Evolutionary conservation across 2,888 invertebrate species (phyloP), one percentile per base, ranked within the genome.

Genomic region (Eilema sororculum): DNA sequence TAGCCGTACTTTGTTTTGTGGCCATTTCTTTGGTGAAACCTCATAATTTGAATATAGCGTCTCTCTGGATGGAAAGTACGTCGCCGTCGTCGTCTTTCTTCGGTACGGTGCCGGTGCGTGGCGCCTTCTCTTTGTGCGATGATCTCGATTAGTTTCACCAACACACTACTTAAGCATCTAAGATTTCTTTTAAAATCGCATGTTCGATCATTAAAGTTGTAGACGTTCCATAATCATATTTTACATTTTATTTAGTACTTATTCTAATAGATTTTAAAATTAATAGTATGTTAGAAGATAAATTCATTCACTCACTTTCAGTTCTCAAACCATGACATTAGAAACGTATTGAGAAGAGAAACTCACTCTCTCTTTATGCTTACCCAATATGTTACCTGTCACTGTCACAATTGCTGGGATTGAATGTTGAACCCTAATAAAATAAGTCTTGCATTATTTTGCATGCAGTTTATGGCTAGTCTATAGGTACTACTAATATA

Each of bases 121-220:
- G 86, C 85, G 86, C 86, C 87, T 86, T 88, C 85, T 89, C 89
- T 90, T 89, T 91, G 88, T 88, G 87, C 86, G 87, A 87, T 89
- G 88, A 88, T 91, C 90, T 89, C 89, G 84, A 89, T 88, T 87
- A 89, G 90, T 91, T 91, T 91, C 91, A 89, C 89, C 85, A 85
- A 79, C 85, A 82, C 82, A 84, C 83, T 79, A 78, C 85, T 89
- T 80, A 74, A 81, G 82, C 82, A 79, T 75, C 80, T 83, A 82
- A 69, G 79, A 81, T 82, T 82, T 80, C 80, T 82, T 82, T 81
- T 82, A 72, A 75, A 78, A 76, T 77, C 71, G 74, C 78, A 70
- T 83, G 71, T 75, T 74, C 69, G 65, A 67, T 73, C 66, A 71
- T 67, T 66, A 60, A 66, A 72, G 72, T 28, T 75, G 68, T 76